A percentile compares a stretch with the other conserved stretches of the same genome.
phyloP scores from a whole-genome alignment of 92 coral and sea anemone species.

The Desmophyllum pertusum region DNA sequence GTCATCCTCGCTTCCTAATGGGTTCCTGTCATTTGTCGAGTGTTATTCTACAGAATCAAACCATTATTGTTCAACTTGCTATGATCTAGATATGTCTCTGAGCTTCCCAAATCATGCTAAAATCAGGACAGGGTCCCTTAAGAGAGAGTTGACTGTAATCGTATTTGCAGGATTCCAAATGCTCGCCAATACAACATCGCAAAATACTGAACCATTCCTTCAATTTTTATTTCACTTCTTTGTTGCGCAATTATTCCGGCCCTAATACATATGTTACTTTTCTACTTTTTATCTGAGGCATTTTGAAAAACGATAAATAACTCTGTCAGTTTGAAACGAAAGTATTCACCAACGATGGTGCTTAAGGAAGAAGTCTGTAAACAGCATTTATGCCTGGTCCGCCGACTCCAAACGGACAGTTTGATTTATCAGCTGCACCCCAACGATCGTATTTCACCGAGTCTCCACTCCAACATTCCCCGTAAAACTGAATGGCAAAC shows the following conservation, averaged over 20 bases:
- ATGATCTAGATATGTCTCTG: too few species aligned
- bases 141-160: too few species aligned
- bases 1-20: too few species aligned
- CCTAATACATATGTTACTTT: background rate
- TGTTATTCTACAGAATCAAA: too few species aligned
- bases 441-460: slow-evolving; percentile 38
- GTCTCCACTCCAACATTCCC: slow-evolving; percentile 81
- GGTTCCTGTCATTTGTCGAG: too few species aligned
- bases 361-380: slow-evolving; percentile 45
- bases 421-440: slow-evolving; percentile 35
- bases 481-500: slow-evolving; percentile 78
- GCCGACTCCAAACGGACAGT: slow-evolving; percentile 76
- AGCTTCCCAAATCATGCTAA: too few species aligned
- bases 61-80: too few species aligned
- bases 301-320: background rate
- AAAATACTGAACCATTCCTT: background rate
- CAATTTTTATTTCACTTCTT: background rate
- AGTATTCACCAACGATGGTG: background rate
- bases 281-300: background rate
- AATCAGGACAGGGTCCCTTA: too few species aligned
- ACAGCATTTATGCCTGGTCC: slow-evolving; percentile 57
- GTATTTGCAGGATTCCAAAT: too few species aligned
- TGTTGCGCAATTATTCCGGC: background rate
- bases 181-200: background rate
- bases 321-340: background rate